phyloP scores from a whole-genome alignment of 1,140 invertebrate species.

The Thalassaphorura encarpata region DNA sequence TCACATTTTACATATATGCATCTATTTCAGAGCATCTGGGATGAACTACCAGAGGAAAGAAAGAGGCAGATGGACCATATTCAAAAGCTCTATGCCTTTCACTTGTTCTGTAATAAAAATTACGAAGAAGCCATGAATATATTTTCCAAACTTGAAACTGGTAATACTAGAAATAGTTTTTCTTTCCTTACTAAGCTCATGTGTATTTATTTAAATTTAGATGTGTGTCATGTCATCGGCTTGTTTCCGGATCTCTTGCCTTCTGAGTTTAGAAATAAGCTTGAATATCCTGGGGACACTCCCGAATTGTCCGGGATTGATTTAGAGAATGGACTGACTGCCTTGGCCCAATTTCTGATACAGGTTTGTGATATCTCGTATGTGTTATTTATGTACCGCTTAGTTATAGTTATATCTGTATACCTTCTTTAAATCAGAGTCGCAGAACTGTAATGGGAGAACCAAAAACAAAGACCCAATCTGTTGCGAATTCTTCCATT shows the following conservation, averaged over 20 bases:
- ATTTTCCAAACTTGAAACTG: conserved; percentile 74
- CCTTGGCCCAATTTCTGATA: conserved; percentile 79
- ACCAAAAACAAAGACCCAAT: conserved; percentile 33
- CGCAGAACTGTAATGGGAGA: too few species aligned
- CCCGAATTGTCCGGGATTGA: conserved; percentile 69
- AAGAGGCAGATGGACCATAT: conserved; percentile 69
- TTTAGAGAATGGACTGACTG: conserved; percentile 74
- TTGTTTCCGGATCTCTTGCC: conserved; percentile 83
- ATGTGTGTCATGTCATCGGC: conserved; percentile 88
- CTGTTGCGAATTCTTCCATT: conserved; percentile 32
- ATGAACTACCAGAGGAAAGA: conserved; percentile 69
- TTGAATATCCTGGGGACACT: conserved; percentile 47
- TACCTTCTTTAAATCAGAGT: too few species aligned
- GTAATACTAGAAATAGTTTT: conserved; percentile 34
- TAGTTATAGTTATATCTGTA: too few species aligned
- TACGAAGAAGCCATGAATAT: conserved; percentile 83
- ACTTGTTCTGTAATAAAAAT: conserved; percentile 77
- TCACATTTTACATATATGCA: conserved; percentile 5
- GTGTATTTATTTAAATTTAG: conserved; percentile 41
- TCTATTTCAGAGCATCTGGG: conserved; percentile 62
- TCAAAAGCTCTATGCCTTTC: conserved; percentile 77
- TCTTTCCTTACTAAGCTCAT: conserved; percentile 1
- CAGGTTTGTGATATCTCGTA: conserved; percentile 60
- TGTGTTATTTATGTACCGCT: too few species aligned
- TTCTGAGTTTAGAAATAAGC: conserved; percentile 46